A percentile compares a stretch with the other conserved stretches of the same genome.
phyloP scores from a whole-genome alignment of 92 coral and sea anemone genomes.

The Diadumene lineata region DNA sequence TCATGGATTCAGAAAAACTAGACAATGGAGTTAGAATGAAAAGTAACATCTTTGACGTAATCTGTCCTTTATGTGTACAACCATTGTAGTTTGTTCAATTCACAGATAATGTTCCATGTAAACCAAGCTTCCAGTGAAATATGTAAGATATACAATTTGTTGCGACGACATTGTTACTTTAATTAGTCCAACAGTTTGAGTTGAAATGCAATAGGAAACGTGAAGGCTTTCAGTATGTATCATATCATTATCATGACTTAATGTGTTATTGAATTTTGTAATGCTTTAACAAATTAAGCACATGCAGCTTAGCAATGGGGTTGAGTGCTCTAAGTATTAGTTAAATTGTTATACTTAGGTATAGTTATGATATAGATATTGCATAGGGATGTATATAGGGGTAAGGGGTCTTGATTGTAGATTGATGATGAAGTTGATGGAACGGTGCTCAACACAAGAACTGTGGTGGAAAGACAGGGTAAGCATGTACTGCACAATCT shows the following conservation, averaged over 20 bases:
- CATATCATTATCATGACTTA: too few species aligned
- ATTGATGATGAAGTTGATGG: neutral
- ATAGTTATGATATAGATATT: neutral
- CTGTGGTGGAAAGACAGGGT: neutral
- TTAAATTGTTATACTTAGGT: neutral
- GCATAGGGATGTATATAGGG: constrained; percentile 6
- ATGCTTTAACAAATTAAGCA: neutral
- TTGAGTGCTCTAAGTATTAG: constrained; percentile 30
- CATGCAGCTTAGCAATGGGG: constrained; percentile 22
- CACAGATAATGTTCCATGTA: neutral
- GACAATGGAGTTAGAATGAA: neutral
- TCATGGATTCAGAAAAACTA: too few species aligned
- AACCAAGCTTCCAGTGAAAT: neutral
- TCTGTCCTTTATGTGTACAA: neutral
- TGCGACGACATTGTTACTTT: constrained; percentile 9
- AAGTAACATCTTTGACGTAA: neutral
- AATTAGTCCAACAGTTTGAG: constrained; percentile 8
- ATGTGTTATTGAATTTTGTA: neutral
- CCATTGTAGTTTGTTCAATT: neutral
- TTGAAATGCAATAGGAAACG: neutral
- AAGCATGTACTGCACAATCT: neutral
- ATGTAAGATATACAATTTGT: neutral
- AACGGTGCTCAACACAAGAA: neutral
- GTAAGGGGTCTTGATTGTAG: neutral
- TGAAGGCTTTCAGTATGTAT: neutral